phyloP scores from a whole-genome alignment of 2,797 vertebrate genomes.

The Enteromius trimaculatus region DNA sequence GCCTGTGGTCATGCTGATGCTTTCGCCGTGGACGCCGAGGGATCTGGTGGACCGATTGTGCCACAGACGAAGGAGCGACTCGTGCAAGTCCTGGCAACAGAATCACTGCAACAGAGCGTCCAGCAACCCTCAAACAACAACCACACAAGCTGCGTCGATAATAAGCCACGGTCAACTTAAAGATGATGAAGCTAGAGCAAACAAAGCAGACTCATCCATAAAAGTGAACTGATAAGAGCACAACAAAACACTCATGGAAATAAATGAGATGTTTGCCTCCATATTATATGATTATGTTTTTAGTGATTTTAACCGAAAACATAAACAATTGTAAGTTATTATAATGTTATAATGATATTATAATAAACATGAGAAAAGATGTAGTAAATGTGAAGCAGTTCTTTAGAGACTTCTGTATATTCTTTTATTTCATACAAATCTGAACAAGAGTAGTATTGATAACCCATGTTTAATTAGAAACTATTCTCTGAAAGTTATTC shows the following conservation, averaged over 20 bases:
- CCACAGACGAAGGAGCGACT: conserved; percentile 50
- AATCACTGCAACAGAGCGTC: background rate
- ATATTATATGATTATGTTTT: background rate
- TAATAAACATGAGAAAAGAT: background rate
- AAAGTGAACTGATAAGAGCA: conserved; percentile 2
- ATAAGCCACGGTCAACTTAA: background rate
- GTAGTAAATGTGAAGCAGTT: background rate
- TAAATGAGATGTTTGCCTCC: background rate
- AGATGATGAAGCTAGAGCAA: conserved; percentile 11
- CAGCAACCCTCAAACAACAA: conserved; percentile 40
- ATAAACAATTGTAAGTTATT: background rate
- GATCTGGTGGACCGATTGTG: conserved; percentile 69
- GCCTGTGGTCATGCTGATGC: conserved; percentile 81
- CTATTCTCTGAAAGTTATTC: background rate
- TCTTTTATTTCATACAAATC: background rate
- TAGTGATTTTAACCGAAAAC: background rate
- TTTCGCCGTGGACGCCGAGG: conserved; percentile 69
- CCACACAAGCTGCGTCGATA: conserved; percentile 10
- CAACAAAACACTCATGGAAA: background rate
- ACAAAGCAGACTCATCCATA: background rate
- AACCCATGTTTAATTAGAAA: background rate
- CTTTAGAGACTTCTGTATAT: background rate
- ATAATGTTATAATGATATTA: too few relatives aligned
- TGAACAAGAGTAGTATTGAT: background rate
- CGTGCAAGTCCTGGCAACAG: conserved; percentile 24